Evolutionary conservation across 2,888 invertebrate genomes (phyloP), one percentile per base, ranked within the genome.

Genomic region (Dascillus cervinus): DNA sequence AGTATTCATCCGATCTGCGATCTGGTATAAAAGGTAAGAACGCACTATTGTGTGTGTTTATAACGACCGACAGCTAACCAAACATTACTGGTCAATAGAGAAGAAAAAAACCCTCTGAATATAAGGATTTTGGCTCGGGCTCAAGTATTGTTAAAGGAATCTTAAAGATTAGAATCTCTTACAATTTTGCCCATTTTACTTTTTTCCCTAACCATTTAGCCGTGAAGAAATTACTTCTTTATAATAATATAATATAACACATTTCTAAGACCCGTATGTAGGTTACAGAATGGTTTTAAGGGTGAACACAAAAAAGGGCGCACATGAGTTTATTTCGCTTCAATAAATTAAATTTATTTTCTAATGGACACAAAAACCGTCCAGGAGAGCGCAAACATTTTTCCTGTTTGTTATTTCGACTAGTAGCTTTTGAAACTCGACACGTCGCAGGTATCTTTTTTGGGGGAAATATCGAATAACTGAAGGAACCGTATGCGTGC

Each of bases 81-180:
- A 75, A 75, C 74, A 75, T 73, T 72, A 73, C 71, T 72, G 72
- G 70, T 58, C 71, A 71, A 66, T 68, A n/a, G n/a, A n/a, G n/a
- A n/a, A n/a, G n/a, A n/a, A n/a, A n/a, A 66, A 64, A 64, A 67
- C 61, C 51, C 52, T 62, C 58, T 58, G 52, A 58, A 60, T 56
- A 55, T 57, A 54, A n/a, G n/a, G n/a, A n/a, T n/a, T n/a, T 48
- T 58, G 57, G 58, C 58, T 58, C 56, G 57, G 58, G 60, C 56
- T 53, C 29, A 36, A 27, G 41, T 46, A 53, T 59, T 58, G 55
- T 58, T 46, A 36, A 42, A 29, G 17, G n/a, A 15, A 46, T 49
- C 49, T 54, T 55, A 6, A 49, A 59, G 61, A 61, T 60, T n/a
- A 61, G 57, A 58, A 60, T 60, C 58, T 61, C 50, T 50, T 49